Base-by-base conservation (phyloP, 2,888 invertebrate genomes). In the Timema podura region DNA sequence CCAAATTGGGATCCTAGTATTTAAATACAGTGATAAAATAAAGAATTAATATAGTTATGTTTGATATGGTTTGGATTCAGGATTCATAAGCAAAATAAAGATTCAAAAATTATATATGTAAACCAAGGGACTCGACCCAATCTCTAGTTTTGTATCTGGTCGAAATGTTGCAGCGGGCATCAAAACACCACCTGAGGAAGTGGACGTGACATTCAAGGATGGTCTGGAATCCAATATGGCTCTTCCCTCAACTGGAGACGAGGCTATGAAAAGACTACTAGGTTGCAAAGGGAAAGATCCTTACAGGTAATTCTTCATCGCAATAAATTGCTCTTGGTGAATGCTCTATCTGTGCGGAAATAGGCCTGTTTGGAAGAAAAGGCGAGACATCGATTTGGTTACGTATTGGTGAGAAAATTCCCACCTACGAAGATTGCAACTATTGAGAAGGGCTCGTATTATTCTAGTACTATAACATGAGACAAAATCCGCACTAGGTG, bases 271-370 rank as follows among this genome's bases (percentile, higher is more conserved):
- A 82, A 85, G 96, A 77, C 84, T 97, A 75, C 83, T 96, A 15
- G 93, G 95, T 68, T 96, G 96, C 80, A 95, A 95, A 84, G 96
- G 95, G 74, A 95, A 96, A 82, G 96, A 98, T 83, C 96, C 97
- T 6, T 97, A 96, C 79, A 95, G 93, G 90, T 90, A 77, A 30
- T 30, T 30, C 30, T 30, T 30, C 30, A 30, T 30, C 30, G 30
- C 30, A 30, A 30, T 30, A 30, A 30, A 30, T 30, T 30, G 3
- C 1, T 3, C 30, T 30, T 30, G 1, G 30, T 1, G 30, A 30
- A 30, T 30, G 30, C 3, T 30, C n/a, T 76, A 76, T 66, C 67
- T n/a, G 10, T 30, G n/a, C 48, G 6, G 61, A 68, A 16, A 6
- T 30, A 10, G n/a, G 16, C 15, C 6, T 30, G 30, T 30, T 30